Conservation (phyloP, 2,888 invertebrate genomes). For the Bellardia pandia region DNA sequence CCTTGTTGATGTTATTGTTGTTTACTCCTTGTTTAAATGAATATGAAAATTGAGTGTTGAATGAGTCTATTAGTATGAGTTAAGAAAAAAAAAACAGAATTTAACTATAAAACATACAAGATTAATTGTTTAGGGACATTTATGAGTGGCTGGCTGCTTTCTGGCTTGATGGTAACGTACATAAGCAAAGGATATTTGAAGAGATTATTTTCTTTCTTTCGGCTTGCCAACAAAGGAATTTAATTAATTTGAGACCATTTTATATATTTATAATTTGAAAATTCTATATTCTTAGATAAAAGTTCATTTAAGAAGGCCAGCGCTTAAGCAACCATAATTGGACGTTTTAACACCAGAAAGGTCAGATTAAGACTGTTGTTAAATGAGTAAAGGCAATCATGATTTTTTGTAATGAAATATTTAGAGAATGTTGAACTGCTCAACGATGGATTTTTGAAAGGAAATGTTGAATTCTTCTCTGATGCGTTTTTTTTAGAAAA, state of each 20-base stretch:
- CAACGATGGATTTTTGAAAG: no score
- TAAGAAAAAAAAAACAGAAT: conserved; percentile 11
- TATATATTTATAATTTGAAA: conserved; percentile 1
- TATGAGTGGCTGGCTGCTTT: conserved; percentile 5
- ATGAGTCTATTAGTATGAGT: conserved; percentile 49
- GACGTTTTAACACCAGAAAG: no score
- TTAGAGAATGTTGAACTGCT: no score
- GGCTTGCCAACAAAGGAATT: conserved; percentile 9
- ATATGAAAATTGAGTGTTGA: conserved; percentile 52
- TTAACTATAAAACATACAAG: conserved; percentile 36
- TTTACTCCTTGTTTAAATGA: conserved; percentile 13
- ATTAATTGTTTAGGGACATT: conserved; percentile 58
- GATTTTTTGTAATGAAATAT: no score
- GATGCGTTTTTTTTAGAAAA: no score
- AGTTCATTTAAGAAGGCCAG: no score
- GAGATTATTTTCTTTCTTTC: neutral
- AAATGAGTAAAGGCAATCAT: no score
- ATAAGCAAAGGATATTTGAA: neutral
- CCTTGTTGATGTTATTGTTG: conserved; percentile 29
- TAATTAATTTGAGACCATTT: conserved; percentile 32
- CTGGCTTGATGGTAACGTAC: neutral
- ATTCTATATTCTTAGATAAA: neutral
- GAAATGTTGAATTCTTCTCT: no score
- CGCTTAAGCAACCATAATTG: no score
- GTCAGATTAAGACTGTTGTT: no score